These are phyloP conservation scores for Papilio xuthus DNA, from an alignment of 1,140 invertebrate genomes.

Conservation along the genomic window DNA sequence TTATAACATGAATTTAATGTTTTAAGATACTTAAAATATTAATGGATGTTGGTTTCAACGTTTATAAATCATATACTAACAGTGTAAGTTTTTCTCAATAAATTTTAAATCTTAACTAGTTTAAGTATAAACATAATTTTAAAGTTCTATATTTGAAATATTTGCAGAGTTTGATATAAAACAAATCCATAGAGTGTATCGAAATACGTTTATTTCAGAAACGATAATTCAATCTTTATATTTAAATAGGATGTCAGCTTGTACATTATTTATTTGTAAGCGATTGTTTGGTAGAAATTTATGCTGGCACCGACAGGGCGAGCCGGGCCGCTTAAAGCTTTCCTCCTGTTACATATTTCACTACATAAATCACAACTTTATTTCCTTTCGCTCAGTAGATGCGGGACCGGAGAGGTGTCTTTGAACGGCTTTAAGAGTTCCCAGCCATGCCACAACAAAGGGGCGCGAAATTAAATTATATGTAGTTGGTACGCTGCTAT, in stretches of 20 bases:
- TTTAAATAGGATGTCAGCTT: constrained; percentile 37
- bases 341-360: constrained; percentile 71
- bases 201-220: constrained; percentile 26
- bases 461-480: constrained; percentile 73
- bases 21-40: not conserved
- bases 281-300: constrained; percentile 58
- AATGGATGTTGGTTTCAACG: not conserved
- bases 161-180: not conserved
- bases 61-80: too few relatives aligned
- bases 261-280: constrained; percentile 45
- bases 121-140: not conserved
- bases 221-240: constrained; percentile 35
- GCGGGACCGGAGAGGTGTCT: constrained; percentile 65
- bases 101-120: too few relatives aligned
- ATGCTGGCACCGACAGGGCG: constrained; percentile 57
- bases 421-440: constrained; percentile 72
- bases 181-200: not conserved
- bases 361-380: constrained; percentile 80
- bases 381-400: constrained; percentile 74
- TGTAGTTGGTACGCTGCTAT: constrained; percentile 55
- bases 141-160: not conserved
- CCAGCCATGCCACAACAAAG: constrained; percentile 68
- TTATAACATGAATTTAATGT: not conserved
- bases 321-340: constrained; percentile 54
- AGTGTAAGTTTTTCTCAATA: too few relatives aligned